Base-by-base conservation (phyloP, 2,888 invertebrate genomes). In the Ophonus ardosiacus region DNA sequence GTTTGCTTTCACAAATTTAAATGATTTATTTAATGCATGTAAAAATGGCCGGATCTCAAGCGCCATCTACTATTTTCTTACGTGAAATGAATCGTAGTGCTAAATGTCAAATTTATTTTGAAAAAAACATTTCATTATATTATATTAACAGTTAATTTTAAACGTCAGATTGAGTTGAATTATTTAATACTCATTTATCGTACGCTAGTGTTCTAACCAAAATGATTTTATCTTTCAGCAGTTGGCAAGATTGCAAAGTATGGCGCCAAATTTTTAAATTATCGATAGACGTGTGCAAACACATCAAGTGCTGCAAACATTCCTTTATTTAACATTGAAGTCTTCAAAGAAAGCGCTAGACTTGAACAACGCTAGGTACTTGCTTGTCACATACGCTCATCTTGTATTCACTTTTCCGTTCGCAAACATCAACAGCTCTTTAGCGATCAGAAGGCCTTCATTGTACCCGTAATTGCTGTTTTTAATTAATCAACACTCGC, bases 401-500 rank as follows among this genome's bases (percentile, higher is more conserved):
- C 68, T 8, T 7, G 31, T 18, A 74, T 43, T 74, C 43, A 74
- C 43, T 74, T 74, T 74, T 74, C 71, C 40, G 6, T 74, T 5
- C 2, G 71, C 71, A 74, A 74, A 74, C 71, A 74, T 10, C 43
- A 18, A 43, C 43, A 74, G 71, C 40, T 74, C 71, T 74, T 74
- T 40, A 74, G 43, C 71, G 15, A 74, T 74, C 71, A 74, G 71
- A 74, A 74, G 71, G 71, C 71, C 17, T 74, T 74, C 71, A 74
- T 74, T 74, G 71, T 74, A 17, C 18, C 43, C 18, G 18, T 74
- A 74, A 74, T 74, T 74, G 71, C 71, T 74, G 71, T 43, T 74
- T 74, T 74, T 74, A 74, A 74, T 74, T 74, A 74, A 74, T 74
- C 71, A 74, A 74, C 71, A 74, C 43, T 4, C 17, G 18, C 13